A percentile compares a stretch with the other conserved stretches of the same genome.
Conservation (phyloP, 2,113 vertebrate genomes). For the Romanogobio albipinnatus region DNA sequence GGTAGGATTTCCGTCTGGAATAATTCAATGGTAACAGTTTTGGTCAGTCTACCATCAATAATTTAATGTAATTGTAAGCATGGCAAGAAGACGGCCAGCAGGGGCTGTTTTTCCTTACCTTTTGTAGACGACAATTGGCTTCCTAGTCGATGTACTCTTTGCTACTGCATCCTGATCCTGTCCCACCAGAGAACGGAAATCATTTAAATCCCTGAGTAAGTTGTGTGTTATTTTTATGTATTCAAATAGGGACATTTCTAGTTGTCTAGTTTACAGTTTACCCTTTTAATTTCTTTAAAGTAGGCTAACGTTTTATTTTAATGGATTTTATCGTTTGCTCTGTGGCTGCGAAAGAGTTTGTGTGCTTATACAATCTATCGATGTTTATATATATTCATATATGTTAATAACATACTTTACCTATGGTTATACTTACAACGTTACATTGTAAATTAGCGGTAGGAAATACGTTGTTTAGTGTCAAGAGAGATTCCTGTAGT, state of each 20-base stretch:
- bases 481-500: neutral
- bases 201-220: neutral
- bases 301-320: neutral
- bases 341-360: neutral
- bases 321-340: too few species aligned
- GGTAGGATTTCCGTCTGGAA: neutral
- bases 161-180: neutral
- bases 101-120: neutral
- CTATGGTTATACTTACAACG: neutral
- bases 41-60: constrained; percentile 34
- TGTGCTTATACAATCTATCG: neutral
- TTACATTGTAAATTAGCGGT: neutral
- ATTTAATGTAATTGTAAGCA: constrained; percentile 26
- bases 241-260: neutral
- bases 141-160: neutral
- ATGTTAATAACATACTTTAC: neutral
- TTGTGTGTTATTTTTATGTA: neutral
- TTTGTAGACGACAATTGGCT: neutral
- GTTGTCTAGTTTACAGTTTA: neutral
- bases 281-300: neutral
- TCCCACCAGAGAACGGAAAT: neutral
- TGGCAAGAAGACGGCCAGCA: neutral
- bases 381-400: neutral
- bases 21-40: neutral
- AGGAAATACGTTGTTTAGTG: neutral